Conservation (phyloP, 2,797 vertebrate genomes). For the Megalops cyprinoides region DNA sequence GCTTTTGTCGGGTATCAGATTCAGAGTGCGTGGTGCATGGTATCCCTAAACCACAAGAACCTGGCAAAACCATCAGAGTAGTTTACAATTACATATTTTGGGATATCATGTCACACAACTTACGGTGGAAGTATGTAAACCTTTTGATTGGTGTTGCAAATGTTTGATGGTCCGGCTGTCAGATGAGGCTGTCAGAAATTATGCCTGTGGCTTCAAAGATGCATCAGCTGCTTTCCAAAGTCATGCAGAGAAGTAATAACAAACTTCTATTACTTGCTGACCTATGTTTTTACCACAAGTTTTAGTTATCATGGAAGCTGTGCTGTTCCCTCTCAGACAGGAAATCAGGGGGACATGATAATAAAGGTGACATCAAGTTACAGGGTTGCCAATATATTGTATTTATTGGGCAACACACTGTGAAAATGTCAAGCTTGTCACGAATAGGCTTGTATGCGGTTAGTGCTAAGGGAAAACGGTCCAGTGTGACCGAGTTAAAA, state of each 20-base stretch:
- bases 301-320: not conserved
- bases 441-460: not conserved
- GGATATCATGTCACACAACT: not conserved
- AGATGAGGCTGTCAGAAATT: not conserved
- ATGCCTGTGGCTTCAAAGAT: not conserved
- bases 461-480: not conserved
- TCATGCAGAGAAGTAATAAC: not conserved
- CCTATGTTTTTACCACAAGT: too few relatives aligned
- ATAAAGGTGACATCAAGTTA: not conserved
- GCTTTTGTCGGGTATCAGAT: not conserved
- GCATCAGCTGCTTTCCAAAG: not conserved
- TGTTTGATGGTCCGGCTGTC: not conserved
- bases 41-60: not conserved
- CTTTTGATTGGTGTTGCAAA: not conserved
- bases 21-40: not conserved
- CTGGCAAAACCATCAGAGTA: not conserved
- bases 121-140: not conserved
- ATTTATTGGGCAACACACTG: not conserved
- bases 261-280: not conserved
- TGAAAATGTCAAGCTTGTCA: not conserved
- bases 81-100: not conserved
- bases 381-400: not conserved
- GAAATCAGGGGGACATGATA: too few relatives aligned
- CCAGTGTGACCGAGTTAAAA: not conserved
- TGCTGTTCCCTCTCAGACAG: too few relatives aligned